Base-by-base conservation (phyloP, 2,888 invertebrate genomes). In the Cenopis cana region DNA sequence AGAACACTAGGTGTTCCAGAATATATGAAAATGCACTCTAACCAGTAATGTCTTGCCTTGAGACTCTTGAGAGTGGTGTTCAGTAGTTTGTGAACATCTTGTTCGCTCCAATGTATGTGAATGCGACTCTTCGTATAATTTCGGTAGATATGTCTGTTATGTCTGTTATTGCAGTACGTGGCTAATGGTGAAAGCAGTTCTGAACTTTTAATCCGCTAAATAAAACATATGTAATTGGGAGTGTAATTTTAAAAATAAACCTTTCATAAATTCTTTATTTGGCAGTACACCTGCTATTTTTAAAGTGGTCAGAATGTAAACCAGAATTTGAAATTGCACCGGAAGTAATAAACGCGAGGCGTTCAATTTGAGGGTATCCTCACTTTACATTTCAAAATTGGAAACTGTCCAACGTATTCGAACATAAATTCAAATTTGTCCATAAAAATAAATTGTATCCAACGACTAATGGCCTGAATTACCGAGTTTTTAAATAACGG, bases 301-400 rank as follows among this genome's bases (percentile, higher is more conserved):
- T 1, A 12, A 33, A 59, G 18, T 29, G n/a, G 24, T 52, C 14
- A 14, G 8, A 50, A 64, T 69, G 12, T n/a, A 46, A 46, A 62
- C 24, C 10, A 55, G 29, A 62, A 36, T 56, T 60, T 46, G 33
- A 54, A 49, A 54, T 46, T 59, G 52, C 46, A 52, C 59, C n/a
- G 65, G 54, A 66, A 54, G 65, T 60, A 60, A 60, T 69, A 69
- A 56, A 59, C 57, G 36, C 54, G 50, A 29, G 33, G 50, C 59
- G 65, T 66, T 65, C 73, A 73, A 72, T 68, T 68, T 72, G 69
- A 50, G 59, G 69, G 68, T 75, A 72, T 72, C 72, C 69, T 66
- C 69, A 70, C 73, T 59, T 73, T 70, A 56, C 72, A 72, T 69
- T 74, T 71, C 60, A 69, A 75, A 73, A 73, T 75, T 75, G 74